Evolutionary conservation across 2,797 vertebrate species (phyloP).

Genomic region (Hirundo rustica): DNA sequence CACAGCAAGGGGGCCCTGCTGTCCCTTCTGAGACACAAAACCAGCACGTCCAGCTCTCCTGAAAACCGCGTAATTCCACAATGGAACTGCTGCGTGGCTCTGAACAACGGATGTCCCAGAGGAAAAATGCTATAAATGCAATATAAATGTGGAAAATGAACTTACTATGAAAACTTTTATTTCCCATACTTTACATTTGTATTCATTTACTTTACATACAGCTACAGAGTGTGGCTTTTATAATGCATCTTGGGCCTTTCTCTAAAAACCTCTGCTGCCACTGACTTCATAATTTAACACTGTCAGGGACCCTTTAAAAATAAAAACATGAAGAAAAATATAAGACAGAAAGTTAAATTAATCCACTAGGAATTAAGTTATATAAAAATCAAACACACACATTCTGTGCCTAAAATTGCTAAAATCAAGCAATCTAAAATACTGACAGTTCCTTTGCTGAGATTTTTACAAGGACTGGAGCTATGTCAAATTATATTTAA

Average conservation of each 20-base stretch:
- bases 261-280: neutral
- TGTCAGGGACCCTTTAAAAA: neutral
- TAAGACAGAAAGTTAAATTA: accelerated
- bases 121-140: neutral
- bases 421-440: neutral
- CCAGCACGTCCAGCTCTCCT: neutral
- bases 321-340: neutral
- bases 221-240: neutral
- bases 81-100: accelerated
- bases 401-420: neutral
- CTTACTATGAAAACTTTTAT: neutral
- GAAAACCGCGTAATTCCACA: accelerated
- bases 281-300: neutral
- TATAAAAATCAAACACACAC: neutral
- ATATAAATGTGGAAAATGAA: accelerated
- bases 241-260: neutral
- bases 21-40: too few species aligned
- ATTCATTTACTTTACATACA: neutral
- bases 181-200: accelerated
- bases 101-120: too few species aligned
- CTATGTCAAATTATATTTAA: neutral
- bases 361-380: neutral
- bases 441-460: neutral
- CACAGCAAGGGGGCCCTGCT: neutral
- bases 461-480: neutral